phyloP scores from a whole-genome alignment of 2,113 vertebrate genomes.

The Pelmatolapia mariae region DNA sequence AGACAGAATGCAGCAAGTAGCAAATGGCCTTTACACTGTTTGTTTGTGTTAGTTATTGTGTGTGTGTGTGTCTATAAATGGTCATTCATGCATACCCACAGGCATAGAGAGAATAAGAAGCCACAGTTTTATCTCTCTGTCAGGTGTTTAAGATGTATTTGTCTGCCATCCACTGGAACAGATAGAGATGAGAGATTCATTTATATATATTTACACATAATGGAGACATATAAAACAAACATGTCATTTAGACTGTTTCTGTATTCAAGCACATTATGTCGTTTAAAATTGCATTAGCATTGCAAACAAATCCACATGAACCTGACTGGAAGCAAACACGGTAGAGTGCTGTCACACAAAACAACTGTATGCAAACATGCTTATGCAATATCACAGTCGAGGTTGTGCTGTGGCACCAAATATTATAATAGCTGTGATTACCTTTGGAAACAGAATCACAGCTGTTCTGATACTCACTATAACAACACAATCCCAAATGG shows the following conservation, averaged over 20 bases:
- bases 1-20: conserved; percentile 31
- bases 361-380: background rate
- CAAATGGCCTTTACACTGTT: conserved; percentile 40
- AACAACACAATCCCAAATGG: background rate
- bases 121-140: background rate
- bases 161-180: background rate
- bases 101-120: background rate
- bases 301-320: background rate
- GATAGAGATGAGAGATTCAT: background rate
- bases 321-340: background rate
- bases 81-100: conserved; percentile 16
- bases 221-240: background rate
- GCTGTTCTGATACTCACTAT: background rate
- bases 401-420: background rate
- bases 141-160: conserved; percentile 1
- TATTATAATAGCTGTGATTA: background rate
- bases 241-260: background rate
- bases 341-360: background rate
- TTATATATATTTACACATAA: conserved; percentile 14
- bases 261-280: background rate
- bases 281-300: conserved; percentile 2
- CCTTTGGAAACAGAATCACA: background rate
- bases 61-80: background rate
- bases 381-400: background rate
- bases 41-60: background rate